Evolutionary conservation across 2,113 vertebrate genomes (phyloP).

Genomic region (Coracopsis vasa): DNA sequence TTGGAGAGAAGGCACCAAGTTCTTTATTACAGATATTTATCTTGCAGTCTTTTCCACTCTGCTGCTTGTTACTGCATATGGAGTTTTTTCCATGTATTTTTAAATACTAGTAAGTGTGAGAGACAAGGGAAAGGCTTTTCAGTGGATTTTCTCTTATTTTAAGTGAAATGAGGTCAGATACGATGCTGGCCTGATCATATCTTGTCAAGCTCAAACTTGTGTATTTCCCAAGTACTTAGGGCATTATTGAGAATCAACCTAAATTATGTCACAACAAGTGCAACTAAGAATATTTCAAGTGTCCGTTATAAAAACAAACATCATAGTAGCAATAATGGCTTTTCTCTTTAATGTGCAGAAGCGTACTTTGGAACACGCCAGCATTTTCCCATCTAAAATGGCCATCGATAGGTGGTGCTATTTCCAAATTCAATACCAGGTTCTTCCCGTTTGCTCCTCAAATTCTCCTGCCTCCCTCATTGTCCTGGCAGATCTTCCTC

Average conservation of each 20-base stretch:
- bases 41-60: background rate
- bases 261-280: background rate
- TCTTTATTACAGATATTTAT: slow-evolving; percentile 29
- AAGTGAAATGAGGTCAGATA: background rate
- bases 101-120: background rate
- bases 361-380: background rate
- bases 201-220: background rate
- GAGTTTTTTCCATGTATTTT: background rate
- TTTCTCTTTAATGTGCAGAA: background rate
- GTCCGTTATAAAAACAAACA: background rate
- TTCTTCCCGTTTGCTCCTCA: background rate
- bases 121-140: background rate
- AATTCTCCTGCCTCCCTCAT: background rate
- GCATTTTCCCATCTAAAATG: background rate
- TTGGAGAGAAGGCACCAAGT: background rate
- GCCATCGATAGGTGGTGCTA: background rate
- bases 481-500: background rate
- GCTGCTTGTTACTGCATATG: background rate
- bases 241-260: background rate
- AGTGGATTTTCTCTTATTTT: slow-evolving; percentile 3
- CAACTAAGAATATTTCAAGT: background rate
- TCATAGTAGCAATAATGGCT: background rate
- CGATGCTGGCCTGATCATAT: background rate
- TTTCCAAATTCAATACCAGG: background rate
- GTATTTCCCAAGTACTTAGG: background rate